Conservation (phyloP, 2,113 vertebrate genomes). For the Epinephelus lanceolatus region DNA sequence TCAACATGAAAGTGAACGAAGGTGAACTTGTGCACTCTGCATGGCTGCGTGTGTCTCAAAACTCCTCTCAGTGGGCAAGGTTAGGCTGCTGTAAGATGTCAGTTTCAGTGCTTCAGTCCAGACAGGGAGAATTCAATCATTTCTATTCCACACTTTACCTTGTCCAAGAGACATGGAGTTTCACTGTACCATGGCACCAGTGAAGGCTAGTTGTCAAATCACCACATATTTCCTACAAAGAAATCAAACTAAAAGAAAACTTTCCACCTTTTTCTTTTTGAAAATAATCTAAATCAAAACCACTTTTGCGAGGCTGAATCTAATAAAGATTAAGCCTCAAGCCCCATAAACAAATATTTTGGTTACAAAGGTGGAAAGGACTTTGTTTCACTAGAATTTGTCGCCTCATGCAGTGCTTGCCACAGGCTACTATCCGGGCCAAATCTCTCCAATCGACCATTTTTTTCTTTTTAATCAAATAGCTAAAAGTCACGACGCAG, state of each 20-base stretch:
- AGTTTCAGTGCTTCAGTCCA: background rate
- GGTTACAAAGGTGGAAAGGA: background rate
- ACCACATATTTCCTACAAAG: no score
- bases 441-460: background rate
- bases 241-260: background rate
- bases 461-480: background rate
- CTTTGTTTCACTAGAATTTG: background rate
- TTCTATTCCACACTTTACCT: background rate
- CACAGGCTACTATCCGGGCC: background rate
- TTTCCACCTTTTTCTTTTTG: background rate
- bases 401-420: background rate
- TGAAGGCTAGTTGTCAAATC: background rate
- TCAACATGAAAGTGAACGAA: constrained; percentile 17
- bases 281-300: background rate
- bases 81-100: constrained; percentile 1
- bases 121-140: background rate
- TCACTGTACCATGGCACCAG: background rate
- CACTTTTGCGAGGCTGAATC: background rate
- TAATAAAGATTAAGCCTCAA: background rate
- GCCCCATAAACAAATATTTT: background rate
- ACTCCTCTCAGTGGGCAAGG: background rate
- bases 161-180: background rate
- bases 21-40: constrained; percentile 13
- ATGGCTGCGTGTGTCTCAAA: background rate
- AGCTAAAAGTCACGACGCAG: background rate